phyloP scores from a whole-genome alignment of 2,113 vertebrate genomes.

The Nasalis larvatus region DNA sequence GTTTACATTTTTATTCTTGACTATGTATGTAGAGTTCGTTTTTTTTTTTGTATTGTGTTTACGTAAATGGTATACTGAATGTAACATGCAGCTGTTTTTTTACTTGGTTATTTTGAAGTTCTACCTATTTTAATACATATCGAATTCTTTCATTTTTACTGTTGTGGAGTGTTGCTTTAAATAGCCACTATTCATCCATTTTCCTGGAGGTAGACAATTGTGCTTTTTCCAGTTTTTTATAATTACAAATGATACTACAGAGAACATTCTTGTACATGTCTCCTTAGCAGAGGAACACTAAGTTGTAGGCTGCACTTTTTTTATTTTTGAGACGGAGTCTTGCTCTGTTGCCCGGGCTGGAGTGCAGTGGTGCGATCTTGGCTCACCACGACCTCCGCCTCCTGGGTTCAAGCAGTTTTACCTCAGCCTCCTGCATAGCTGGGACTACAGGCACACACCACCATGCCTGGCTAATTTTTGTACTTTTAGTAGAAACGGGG shows the following conservation, averaged over 20 bases:
- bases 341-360: too few relatives aligned
- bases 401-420: too few relatives aligned
- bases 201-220: background rate
- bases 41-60: slow-evolving; percentile 32
- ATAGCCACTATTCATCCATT: background rate
- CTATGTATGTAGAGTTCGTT: background rate
- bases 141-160: background rate
- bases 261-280: background rate
- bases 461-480: too few relatives aligned
- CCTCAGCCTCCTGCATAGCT: too few relatives aligned
- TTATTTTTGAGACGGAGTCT: background rate
- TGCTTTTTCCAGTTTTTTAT: background rate
- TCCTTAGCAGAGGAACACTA: background rate
- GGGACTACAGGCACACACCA: too few relatives aligned
- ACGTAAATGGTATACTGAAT: background rate
- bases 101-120: background rate
- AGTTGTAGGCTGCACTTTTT: background rate
- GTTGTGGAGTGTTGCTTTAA: background rate
- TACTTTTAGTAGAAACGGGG: too few relatives aligned
- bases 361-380: too few relatives aligned
- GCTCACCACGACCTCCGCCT: too few relatives aligned
- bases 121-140: background rate
- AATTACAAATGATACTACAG: background rate
- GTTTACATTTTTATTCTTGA: background rate
- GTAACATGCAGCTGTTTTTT: background rate